Percentiles rank a stretch among this genome's conserved stretches.
phyloP scores from a whole-genome alignment of 2,113 vertebrate genomes.

The Clarias magur region DNA sequence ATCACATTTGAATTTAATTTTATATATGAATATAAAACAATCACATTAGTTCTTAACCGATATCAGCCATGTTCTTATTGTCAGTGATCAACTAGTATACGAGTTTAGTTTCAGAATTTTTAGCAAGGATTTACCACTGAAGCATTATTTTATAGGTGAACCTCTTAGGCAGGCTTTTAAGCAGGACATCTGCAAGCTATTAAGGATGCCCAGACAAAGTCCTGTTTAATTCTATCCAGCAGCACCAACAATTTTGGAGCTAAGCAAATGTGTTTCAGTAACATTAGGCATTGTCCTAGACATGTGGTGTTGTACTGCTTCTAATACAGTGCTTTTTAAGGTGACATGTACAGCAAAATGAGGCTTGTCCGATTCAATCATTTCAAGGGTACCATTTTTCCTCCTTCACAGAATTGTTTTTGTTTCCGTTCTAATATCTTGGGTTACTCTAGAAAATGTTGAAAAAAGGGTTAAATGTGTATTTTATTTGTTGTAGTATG shows the following conservation, averaged over 20 bases:
- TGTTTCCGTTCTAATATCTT: neutral
- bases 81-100: neutral
- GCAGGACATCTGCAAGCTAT: neutral
- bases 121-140: neutral
- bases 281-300: neutral
- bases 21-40: neutral
- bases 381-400: neutral
- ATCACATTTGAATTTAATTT: too few species aligned
- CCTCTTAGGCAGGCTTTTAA: neutral
- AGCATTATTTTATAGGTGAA: neutral
- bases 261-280: neutral
- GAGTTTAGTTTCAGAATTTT: neutral
- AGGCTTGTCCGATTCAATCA: neutral
- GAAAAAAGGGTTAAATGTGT: neutral
- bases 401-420: neutral
- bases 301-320: neutral
- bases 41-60: neutral
- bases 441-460: too few species aligned
- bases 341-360: too few species aligned
- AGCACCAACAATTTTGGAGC: neutral
- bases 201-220: neutral
- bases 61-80: neutral
- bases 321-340: neutral
- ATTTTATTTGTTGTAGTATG: neutral
- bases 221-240: neutral